Base-by-base conservation (phyloP, 2,888 invertebrate species). In the Oegoconia quadripuncta region DNA sequence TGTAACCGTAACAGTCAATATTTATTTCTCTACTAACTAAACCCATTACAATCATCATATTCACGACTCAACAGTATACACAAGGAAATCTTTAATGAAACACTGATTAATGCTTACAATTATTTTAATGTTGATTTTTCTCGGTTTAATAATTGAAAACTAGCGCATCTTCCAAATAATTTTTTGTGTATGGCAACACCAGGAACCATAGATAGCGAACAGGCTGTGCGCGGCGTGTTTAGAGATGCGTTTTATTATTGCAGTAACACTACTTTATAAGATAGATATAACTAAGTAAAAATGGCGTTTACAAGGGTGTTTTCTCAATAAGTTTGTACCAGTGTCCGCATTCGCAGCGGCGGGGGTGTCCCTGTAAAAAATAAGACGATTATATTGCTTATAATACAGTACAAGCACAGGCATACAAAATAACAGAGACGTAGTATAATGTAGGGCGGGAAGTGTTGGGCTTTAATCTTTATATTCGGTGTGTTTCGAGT, bases 261-360 rank as follows among this genome's bases (percentile, higher is more conserved):
- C 70, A 62, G 64, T 62, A 67, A 56, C 68, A 79, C 84, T 83
- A 83, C 82, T 69, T 64, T 58, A 59, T n/a, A n/a, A n/a, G n/a
- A n/a, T n/a, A 60, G 41, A 50, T 61, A 62, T 61, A 59, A 67
- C 71, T 75, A 77, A 72, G 56, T 62, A 65, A 55, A 60, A 67
- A 74, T 64, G 79, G 66, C 56, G 46, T 64, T 92, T 93, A 93
- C 65, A 93, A 68, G 52, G 92, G 91, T 50, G 90, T 88, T 80
- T 93, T 94, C 77, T 94, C 93, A 42, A 93, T 91, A 60, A 98
- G 90, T 88, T 97, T 96, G 89, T 97, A 98, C 97, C 97, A 98
- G 75, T 97, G 93, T 40, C 99, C 99, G 77, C 99, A 99, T 72
- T 95, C 95, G 73, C 98, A 99, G 60, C 98, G 93, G 70, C 94